phyloP scores from a whole-genome alignment of 2,888 invertebrate species.

The Empis livida region DNA sequence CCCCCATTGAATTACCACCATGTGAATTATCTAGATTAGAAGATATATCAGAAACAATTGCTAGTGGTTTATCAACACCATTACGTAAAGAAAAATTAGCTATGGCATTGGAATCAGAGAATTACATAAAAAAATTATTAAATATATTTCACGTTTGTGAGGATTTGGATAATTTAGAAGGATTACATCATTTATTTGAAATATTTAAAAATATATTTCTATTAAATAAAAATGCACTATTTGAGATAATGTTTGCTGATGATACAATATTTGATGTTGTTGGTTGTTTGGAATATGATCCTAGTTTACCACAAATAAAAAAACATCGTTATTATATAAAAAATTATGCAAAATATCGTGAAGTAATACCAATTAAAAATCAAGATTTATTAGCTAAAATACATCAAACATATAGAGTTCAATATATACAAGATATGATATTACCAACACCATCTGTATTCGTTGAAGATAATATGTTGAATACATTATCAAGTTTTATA shows the following conservation, averaged over 20 bases:
- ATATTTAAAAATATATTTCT: constrained; percentile 98
- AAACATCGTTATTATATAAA: constrained; percentile 93
- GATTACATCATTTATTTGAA: constrained; percentile 89
- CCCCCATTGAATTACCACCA: constrained; percentile 87
- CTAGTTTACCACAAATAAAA: constrained; percentile 69
- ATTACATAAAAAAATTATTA: constrained; percentile 88
- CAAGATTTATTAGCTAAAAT: constrained; percentile 93
- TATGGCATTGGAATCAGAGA: constrained; percentile 82
- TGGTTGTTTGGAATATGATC: constrained; percentile 97
- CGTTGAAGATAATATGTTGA: constrained; percentile 98
- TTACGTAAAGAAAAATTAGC: constrained; percentile 90
- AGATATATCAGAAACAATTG: constrained; percentile 87
- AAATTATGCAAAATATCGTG: constrained; percentile 81
- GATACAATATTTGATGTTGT: constrained; percentile 96
- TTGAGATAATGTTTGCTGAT: constrained; percentile 96
- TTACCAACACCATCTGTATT: constrained; percentile 97
- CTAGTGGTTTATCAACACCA: constrained; percentile 77
- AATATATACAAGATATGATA: constrained; percentile 98
- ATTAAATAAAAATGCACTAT: constrained; percentile 91
- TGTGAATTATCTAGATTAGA: constrained; percentile 89
- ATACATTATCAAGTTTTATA: constrained; percentile 95
- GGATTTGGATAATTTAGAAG: constrained; percentile 88
- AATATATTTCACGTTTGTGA: constrained; percentile 96
- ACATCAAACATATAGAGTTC: constrained; percentile 98
- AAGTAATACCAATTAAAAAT: constrained; percentile 91